A percentile compares a stretch with the other conserved stretches of the same genome.
Evolutionary conservation across 2,797 vertebrate species (phyloP).

Genomic region (Heliangelus exortis): DNA sequence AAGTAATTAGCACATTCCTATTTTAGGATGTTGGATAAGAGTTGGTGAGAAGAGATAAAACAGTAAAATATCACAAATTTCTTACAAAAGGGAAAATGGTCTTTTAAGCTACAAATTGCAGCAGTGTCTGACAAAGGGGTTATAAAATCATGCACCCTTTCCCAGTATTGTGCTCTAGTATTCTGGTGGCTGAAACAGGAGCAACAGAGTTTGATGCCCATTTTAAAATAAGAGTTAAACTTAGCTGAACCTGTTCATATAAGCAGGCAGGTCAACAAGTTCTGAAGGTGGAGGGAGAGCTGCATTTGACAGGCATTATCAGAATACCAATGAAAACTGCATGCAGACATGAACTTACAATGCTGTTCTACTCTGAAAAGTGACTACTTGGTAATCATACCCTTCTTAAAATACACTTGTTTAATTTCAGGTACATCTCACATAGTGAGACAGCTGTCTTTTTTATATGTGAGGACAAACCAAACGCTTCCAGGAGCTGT

Average conservation of each 20-base stretch:
- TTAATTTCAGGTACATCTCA: background rate
- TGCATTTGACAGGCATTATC: conserved; percentile 71
- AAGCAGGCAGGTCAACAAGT: conserved; percentile 54
- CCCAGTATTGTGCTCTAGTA: conserved; percentile 35
- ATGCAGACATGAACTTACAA: conserved; percentile 49
- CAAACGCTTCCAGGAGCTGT: background rate
- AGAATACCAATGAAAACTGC: conserved; percentile 43
- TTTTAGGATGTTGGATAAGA: conserved; percentile 1
- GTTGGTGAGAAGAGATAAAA: background rate
- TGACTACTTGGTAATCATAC: background rate
- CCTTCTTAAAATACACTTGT: background rate
- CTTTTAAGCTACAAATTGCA: conserved; percentile 56
- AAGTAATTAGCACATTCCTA: background rate
- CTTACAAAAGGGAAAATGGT: conserved; percentile 31
- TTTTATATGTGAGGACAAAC: background rate
- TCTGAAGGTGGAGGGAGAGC: conserved; percentile 41
- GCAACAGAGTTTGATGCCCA: conserved; percentile 30
- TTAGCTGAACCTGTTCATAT: conserved; percentile 60
- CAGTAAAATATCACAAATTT: background rate
- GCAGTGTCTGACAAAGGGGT: conserved; percentile 70
- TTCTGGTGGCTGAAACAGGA: conserved; percentile 16
- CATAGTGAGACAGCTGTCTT: background rate
- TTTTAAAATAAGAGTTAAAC: conserved; percentile 45
- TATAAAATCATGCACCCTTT: conserved; percentile 70
- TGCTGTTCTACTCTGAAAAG: conserved; percentile 70